These are phyloP conservation scores for Herpetotheres cachinnans DNA, from an alignment of 2,113 vertebrate species.

Conservation along the genomic window DNA sequence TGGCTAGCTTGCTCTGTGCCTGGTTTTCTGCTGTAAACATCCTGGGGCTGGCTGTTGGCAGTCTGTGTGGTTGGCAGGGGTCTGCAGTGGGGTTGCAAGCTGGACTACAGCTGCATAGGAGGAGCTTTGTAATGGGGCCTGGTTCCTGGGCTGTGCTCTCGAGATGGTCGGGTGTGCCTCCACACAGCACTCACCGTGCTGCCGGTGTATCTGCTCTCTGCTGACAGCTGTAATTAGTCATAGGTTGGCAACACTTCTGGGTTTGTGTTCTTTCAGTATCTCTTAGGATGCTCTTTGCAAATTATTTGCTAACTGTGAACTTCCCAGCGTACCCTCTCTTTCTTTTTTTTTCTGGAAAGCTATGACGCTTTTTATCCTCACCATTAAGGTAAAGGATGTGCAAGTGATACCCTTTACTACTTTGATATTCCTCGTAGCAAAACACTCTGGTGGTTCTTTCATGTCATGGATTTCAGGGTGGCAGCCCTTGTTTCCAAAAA, in stretches of 20 bases:
- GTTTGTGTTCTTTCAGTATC: neutral
- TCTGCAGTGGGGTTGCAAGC: neutral
- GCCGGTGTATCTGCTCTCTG: neutral
- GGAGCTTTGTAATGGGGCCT: neutral
- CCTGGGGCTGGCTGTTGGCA: neutral
- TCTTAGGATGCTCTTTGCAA: neutral
- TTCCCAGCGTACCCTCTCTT: neutral
- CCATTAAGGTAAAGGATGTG: neutral
- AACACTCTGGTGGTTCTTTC: neutral
- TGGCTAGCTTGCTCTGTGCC: neutral
- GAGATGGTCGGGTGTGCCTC: accelerated
- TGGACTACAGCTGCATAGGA: neutral
- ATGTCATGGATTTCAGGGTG: neutral
- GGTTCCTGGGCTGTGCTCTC: accelerated
- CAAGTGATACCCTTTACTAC: neutral
- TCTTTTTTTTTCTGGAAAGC: neutral
- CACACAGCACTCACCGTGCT: accelerated
- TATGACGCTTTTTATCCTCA: neutral
- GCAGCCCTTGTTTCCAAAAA: neutral
- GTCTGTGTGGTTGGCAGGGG: neutral
- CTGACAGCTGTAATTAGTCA: neutral
- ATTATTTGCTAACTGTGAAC: neutral
- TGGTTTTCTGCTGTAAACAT: neutral
- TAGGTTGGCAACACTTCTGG: neutral
- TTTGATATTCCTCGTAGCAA: neutral